These are phyloP conservation scores for Paragorgia papillata DNA, from an alignment of 92 coral and sea anemone species.

Conservation along the genomic window DNA sequence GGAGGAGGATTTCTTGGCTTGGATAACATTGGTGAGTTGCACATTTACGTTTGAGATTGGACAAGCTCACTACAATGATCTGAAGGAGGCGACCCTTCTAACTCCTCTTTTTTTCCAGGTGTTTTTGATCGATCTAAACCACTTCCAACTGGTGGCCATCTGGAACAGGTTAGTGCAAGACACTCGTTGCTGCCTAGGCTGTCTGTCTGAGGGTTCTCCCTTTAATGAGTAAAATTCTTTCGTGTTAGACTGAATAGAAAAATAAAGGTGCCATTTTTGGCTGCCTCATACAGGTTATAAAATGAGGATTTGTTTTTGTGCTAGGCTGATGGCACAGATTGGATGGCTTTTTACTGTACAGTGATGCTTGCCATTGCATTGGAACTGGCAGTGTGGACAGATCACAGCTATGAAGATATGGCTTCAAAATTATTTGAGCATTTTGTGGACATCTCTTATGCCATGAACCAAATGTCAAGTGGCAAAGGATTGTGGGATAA, in stretches of 20 bases:
- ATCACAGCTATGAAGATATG: constrained; percentile 91
- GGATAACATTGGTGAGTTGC: constrained; percentile 84
- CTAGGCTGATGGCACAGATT: constrained; percentile 99
- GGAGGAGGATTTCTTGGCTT: constrained; percentile 99
- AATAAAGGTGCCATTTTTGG: no score
- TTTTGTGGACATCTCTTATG: constrained; percentile 92
- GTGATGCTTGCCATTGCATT: constrained; percentile 88
- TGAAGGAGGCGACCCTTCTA: no score
- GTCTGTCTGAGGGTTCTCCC: no score
- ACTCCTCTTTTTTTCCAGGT: constrained; percentile 68
- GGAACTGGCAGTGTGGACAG: constrained; percentile 74
- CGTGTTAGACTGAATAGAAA: no score
- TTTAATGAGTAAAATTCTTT: no score
- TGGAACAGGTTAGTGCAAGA: constrained; percentile 75
- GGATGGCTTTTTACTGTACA: constrained; percentile 97
- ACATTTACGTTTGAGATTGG: no score
- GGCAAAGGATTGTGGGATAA: constrained; percentile 97
- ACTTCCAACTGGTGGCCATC: constrained; percentile 79
- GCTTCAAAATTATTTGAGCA: constrained; percentile 98
- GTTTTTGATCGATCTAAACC: constrained; percentile 95
- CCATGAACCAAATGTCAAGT: constrained; percentile 88
- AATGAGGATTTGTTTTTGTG: no score
- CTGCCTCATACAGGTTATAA: no score
- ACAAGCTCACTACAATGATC: no score
- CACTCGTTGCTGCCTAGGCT: no score